phyloP scores from a whole-genome alignment of 2,888 invertebrate genomes.

The Philereme transversata region DNA sequence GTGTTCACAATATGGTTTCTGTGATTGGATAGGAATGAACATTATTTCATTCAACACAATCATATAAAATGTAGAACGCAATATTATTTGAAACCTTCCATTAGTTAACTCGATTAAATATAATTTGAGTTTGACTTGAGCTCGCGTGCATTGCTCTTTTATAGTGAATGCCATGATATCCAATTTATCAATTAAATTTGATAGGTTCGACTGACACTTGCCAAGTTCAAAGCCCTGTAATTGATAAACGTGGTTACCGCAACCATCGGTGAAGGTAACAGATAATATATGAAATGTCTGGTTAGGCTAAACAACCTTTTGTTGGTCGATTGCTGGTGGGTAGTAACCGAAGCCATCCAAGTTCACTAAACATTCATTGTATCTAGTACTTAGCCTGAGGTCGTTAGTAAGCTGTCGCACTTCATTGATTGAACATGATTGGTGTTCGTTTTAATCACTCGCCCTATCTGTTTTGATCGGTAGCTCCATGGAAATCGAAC shows the following conservation, averaged over 20 bases:
- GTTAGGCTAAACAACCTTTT: too few relatives aligned
- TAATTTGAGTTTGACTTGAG: too few relatives aligned
- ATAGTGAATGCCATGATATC: constrained; percentile 9
- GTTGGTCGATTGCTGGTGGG: background rate
- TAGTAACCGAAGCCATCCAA: constrained; percentile 5
- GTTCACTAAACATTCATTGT: constrained; percentile 21
- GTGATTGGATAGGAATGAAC: background rate
- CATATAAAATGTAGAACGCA: background rate
- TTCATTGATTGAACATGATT: constrained; percentile 6
- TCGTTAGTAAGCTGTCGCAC: constrained; percentile 7
- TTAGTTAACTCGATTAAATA: too few relatives aligned
- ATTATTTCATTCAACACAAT: background rate
- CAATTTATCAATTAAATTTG: constrained; percentile 9
- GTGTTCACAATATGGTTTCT: background rate
- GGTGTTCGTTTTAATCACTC: background rate
- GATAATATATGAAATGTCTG: too few relatives aligned
- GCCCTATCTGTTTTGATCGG: too few relatives aligned
- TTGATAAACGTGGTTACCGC: background rate
- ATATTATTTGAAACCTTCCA: too few relatives aligned
- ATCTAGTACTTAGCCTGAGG: constrained; percentile 13
- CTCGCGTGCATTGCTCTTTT: constrained; percentile 1
- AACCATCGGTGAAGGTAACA: too few relatives aligned
- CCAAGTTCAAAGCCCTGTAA: constrained; percentile 14
- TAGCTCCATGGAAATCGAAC: too few relatives aligned
- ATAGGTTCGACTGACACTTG: background rate